These are phyloP conservation scores for Nomada flava DNA, from an alignment of 2,888 invertebrate species.

Conservation along the genomic window DNA sequence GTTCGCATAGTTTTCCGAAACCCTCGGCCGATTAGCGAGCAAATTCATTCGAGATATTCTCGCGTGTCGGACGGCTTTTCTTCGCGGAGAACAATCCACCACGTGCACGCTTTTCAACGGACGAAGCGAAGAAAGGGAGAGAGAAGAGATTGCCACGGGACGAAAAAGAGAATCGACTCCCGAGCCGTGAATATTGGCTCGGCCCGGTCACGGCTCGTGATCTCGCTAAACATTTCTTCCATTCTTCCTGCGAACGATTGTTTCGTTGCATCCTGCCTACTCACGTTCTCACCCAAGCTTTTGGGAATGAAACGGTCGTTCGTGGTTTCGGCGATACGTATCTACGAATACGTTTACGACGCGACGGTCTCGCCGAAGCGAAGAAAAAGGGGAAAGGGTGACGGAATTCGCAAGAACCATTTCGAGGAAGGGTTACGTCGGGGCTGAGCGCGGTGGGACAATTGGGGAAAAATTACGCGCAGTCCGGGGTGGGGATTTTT, in stretches of 20 bases:
- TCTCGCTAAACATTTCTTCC: conserved; percentile 75
- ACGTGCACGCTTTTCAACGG: too few species aligned
- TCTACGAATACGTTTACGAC: conserved; percentile 58
- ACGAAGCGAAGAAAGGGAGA: not conserved
- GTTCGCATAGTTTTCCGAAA: conserved; percentile 15
- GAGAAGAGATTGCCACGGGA: not conserved
- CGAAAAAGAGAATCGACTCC: conserved; percentile 33
- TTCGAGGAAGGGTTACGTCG: not conserved
- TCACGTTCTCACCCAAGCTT: conserved; percentile 73
- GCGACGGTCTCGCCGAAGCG: conserved; percentile 1
- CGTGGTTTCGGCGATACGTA: conserved; percentile 69
- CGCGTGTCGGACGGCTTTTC: not conserved
- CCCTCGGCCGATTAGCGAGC: not conserved
- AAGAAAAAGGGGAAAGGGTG: not conserved
- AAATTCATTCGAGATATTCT: conserved; percentile 39
- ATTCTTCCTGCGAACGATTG: conserved; percentile 78
- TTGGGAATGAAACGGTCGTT: conserved; percentile 63
- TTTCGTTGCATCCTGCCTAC: conserved; percentile 79
- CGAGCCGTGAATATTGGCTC: conserved; percentile 68
- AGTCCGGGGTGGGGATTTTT: not conserved
- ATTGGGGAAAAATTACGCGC: not conserved
- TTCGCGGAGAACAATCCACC: not conserved
- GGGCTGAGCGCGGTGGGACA: not conserved
- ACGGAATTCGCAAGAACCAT: not conserved
- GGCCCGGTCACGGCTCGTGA: conserved; percentile 77